phyloP scores from a whole-genome alignment of 2,888 invertebrate genomes.

The Synergus gifuensis region DNA sequence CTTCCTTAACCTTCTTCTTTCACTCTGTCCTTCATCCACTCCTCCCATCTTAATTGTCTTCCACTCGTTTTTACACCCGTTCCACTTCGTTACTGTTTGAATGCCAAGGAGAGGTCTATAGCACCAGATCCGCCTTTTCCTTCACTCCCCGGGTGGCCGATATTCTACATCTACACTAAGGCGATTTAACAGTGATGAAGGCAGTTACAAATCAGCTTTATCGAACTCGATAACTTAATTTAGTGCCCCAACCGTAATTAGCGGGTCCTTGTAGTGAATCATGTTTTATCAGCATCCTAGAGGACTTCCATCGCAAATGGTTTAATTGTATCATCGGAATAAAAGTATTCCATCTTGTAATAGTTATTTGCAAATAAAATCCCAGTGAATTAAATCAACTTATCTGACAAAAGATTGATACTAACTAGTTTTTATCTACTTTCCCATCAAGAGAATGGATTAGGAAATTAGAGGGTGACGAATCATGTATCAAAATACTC shows the following conservation, averaged over 20 bases:
- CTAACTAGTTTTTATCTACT: neutral
- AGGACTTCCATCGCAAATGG: neutral
- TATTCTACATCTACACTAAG: neutral
- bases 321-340: neutral
- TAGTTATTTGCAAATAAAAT: too few species aligned
- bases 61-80: slow-evolving; percentile 70
- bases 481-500: slow-evolving; percentile 4
- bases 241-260: slow-evolving; percentile 32
- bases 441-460: neutral
- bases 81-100: slow-evolving; percentile 67
- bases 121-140: slow-evolving; percentile 53
- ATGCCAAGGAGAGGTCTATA: slow-evolving; percentile 52
- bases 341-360: too few species aligned
- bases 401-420: neutral
- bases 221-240: slow-evolving; percentile 32
- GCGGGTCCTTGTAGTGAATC: slow-evolving; percentile 9
- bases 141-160: slow-evolving; percentile 62
- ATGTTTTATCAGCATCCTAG: neutral
- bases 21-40: slow-evolving; percentile 44
- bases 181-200: slow-evolving; percentile 29
- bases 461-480: slow-evolving; percentile 1
- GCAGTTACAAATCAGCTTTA: slow-evolving; percentile 34
- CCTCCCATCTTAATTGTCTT: slow-evolving; percentile 66
- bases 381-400: neutral
- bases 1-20: slow-evolving; percentile 43